Evolutionary conservation across 2,113 vertebrate species (phyloP).

Genomic region (Python bivittatus): DNA sequence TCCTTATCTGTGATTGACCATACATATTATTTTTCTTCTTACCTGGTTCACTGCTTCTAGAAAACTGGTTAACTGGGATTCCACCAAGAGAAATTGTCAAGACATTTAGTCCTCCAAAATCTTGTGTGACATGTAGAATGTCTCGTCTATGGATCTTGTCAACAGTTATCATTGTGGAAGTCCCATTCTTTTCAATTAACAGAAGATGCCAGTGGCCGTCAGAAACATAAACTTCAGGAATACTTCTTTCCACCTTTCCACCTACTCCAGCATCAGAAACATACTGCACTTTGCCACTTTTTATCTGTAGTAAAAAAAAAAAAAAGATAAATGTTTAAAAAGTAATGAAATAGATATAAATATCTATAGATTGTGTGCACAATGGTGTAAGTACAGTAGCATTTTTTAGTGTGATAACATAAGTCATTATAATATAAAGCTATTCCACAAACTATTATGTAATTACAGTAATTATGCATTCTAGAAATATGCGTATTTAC

Average conservation of each 20-base stretch:
- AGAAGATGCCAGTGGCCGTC: conserved; percentile 94
- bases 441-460: conserved; percentile 51
- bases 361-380: neutral
- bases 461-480: neutral
- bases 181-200: conserved; percentile 82
- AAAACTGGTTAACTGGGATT: conserved; percentile 78
- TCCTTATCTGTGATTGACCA: neutral
- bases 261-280: conserved; percentile 88
- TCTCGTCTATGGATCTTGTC: conserved; percentile 77
- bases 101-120: conserved; percentile 89
- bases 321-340: neutral
- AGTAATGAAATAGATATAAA: fast-evolving
- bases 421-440: conserved; percentile 33
- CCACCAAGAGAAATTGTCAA: conserved; percentile 92
- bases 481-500: neutral
- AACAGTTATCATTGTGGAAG: conserved; percentile 78
- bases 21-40: neutral
- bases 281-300: conserved; percentile 90
- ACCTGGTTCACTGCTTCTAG: conserved; percentile 82
- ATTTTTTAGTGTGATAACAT: neutral
- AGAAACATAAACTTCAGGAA: conserved; percentile 80
- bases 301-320: conserved; percentile 75
- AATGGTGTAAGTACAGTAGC: fast-evolving
- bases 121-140: conserved; percentile 85
- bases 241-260: conserved; percentile 91